These are phyloP conservation scores for Ashinkailepas kermadecensis DNA, from an alignment of 2,888 invertebrate genomes.

Conservation along the genomic window DNA sequence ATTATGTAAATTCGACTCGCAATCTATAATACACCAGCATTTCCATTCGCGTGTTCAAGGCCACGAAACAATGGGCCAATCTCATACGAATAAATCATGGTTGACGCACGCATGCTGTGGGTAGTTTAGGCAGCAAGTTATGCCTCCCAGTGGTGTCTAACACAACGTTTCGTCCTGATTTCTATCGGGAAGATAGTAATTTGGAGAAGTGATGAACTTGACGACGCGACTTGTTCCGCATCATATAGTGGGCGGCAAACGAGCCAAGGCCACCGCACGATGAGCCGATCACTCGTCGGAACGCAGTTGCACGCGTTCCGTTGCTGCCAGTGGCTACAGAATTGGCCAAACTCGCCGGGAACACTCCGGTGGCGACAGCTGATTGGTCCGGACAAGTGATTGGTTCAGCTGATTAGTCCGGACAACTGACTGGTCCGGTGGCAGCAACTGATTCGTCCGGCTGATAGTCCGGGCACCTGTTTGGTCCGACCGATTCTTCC, in stretches of 20 bases:
- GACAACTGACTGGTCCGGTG: no score
- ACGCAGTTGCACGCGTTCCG: no score
- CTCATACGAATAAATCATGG: background rate
- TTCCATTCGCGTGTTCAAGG: background rate
- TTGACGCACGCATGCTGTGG: background rate
- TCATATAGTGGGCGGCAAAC: background rate
- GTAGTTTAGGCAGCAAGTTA: background rate
- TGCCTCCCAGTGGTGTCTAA: constrained; percentile 17
- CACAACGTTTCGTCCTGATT: constrained; percentile 7
- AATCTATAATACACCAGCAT: background rate
- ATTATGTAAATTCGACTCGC: background rate
- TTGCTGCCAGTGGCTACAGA: no score
- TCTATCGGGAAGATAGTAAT: constrained; percentile 2
- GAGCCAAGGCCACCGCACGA: no score
- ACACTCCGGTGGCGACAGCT: no score
- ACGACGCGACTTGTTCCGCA: background rate
- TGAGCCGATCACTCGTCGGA: no score
- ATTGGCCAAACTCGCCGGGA: no score
- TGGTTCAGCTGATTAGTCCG: no score
- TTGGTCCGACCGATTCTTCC: no score
- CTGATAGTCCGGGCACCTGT: no score
- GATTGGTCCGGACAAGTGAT: no score
- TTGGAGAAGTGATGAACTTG: background rate
- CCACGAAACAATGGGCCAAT: constrained; percentile 13
- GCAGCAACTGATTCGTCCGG: no score